Evolutionary conservation across 2,113 vertebrate species (phyloP).

Genomic region (Piaya cayana): DNA sequence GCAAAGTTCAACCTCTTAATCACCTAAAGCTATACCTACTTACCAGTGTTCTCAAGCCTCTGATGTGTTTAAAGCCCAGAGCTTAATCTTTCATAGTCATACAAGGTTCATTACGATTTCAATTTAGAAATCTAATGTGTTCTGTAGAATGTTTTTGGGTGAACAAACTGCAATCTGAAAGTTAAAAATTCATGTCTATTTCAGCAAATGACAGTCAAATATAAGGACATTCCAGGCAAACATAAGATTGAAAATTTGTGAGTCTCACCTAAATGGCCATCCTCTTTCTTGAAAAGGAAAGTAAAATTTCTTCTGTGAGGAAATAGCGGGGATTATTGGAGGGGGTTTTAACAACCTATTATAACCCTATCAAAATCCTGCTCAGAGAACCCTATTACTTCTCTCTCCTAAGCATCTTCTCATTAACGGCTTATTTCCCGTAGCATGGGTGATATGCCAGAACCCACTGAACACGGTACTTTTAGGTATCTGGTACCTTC

Average conservation of each 20-base stretch:
- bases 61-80: background rate
- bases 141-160: background rate
- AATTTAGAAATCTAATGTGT: background rate
- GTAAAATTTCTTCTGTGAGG: slow-evolving; percentile 38
- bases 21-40: background rate
- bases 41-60: slow-evolving; percentile 6
- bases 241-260: slow-evolving; percentile 18
- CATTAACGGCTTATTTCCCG: background rate
- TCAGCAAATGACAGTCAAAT: slow-evolving; percentile 8
- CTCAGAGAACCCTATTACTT: slow-evolving; percentile 45
- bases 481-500: background rate
- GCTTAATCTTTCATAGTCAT: slow-evolving; percentile 5
- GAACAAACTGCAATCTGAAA: slow-evolving; percentile 29
- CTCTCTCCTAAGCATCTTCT: slow-evolving; percentile 5
- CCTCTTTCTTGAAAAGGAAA: slow-evolving; percentile 54
- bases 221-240: slow-evolving; percentile 31
- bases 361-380: slow-evolving; percentile 48
- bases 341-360: background rate
- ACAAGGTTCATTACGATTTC: background rate
- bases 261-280: slow-evolving; percentile 33
- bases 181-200: slow-evolving; percentile 13
- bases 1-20: slow-evolving; percentile 29
- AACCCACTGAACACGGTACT: background rate
- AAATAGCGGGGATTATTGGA: slow-evolving; percentile 13
- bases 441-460: background rate